Percentiles rank a stretch among this genome's conserved stretches.
Evolutionary conservation across 2,113 vertebrate species (phyloP).

Genomic region (Actinemys pallida): DNA sequence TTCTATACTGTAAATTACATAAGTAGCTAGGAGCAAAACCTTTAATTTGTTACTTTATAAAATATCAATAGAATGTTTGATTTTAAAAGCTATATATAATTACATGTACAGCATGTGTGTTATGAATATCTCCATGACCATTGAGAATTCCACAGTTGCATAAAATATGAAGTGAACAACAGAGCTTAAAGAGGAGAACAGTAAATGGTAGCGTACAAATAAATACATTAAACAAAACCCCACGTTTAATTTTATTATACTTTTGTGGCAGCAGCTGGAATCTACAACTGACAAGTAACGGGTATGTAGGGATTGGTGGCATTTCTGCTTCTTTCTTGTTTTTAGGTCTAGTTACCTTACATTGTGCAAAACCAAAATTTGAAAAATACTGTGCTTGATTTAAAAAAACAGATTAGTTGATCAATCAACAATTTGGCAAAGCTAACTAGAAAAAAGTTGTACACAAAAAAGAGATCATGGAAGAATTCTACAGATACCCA

Average conservation of each 20-base stretch:
- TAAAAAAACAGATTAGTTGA: constrained; percentile 6
- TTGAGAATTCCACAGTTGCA: constrained; percentile 4
- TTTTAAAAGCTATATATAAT: constrained; percentile 31
- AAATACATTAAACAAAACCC: constrained; percentile 38
- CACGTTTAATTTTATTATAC: constrained; percentile 59
- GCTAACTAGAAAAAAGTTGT: constrained; percentile 28
- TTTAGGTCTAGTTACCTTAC: constrained; percentile 47
- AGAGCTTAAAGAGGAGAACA: constrained; percentile 39
- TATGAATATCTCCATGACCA: constrained; percentile 23
- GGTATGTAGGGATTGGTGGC: constrained; percentile 44
- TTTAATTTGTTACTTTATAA: background rate
- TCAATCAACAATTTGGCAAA: background rate
- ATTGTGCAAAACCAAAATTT: constrained; percentile 42
- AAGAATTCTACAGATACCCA: background rate
- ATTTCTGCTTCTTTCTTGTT: constrained; percentile 47
- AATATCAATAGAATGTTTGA: constrained; percentile 30
- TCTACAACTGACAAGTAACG: constrained; percentile 54
- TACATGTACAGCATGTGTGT: constrained; percentile 3
- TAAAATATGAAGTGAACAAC: constrained; percentile 18
- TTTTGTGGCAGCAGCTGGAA: constrained; percentile 47
- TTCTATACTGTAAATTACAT: constrained; percentile 10
- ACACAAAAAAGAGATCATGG: constrained; percentile 2
- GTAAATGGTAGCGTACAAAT: constrained; percentile 33
- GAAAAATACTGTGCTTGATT: constrained; percentile 33
- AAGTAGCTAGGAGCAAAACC: background rate